Evolutionary conservation across 2,888 invertebrate genomes (phyloP).

Genomic region (Rhagonycha lutea): DNA sequence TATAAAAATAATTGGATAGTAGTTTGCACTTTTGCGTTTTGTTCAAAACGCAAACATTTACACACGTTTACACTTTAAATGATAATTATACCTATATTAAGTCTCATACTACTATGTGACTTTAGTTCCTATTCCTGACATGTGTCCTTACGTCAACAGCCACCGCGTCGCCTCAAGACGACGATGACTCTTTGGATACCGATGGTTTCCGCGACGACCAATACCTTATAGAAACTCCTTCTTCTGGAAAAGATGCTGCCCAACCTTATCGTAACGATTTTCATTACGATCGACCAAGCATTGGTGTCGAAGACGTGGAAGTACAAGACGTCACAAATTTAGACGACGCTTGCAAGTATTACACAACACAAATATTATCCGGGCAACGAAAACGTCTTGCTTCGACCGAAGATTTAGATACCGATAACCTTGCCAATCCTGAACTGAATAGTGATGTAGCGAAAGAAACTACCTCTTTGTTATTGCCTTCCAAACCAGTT

Average conservation of each 20-base stretch:
- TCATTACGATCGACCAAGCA: constrained; percentile 29
- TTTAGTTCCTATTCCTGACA: constrained; percentile 20
- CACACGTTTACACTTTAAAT: constrained; percentile 5
- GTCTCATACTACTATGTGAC: constrained; percentile 7
- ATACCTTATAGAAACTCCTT: constrained; percentile 57
- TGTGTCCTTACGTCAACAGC: constrained; percentile 41
- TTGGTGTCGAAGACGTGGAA: constrained; percentile 39
- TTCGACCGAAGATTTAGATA: constrained; percentile 55
- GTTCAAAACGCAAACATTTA: constrained; percentile 13
- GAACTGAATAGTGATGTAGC: constrained; percentile 19
- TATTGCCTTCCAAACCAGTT: constrained; percentile 49
- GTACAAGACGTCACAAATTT: constrained; percentile 50
- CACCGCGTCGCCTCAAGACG: constrained; percentile 59
- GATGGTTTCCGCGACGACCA: constrained; percentile 60
- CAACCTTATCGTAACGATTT: constrained; percentile 37
- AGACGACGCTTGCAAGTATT: constrained; percentile 50
- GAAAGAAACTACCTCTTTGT: constrained; percentile 57
- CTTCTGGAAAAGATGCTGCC: constrained; percentile 45
- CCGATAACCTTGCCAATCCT: constrained; percentile 37
- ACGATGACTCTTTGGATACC: constrained; percentile 61
- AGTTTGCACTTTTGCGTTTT: constrained; percentile 29
- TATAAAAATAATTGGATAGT: constrained; percentile 24
- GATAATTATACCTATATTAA: constrained; percentile 12
- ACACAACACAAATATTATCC: constrained; percentile 49
- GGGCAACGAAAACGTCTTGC: constrained; percentile 52